Percentiles rank a stretch among this genome's conserved stretches.
These are phyloP conservation scores for Phenganax stokvisi DNA, from an alignment of 92 coral and sea anemone genomes.

Conservation along the genomic window DNA sequence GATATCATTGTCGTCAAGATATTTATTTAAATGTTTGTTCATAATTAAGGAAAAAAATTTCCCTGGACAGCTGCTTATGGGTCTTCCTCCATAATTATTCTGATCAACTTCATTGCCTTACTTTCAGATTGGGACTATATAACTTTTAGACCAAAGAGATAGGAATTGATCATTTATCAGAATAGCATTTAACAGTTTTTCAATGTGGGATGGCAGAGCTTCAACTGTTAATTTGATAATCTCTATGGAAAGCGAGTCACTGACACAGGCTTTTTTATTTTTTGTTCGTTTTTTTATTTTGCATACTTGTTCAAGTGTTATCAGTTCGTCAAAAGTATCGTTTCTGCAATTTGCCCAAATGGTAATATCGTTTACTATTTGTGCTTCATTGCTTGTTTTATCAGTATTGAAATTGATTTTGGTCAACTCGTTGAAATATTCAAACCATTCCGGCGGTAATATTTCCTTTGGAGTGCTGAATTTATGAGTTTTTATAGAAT, in stretches of 20 bases:
- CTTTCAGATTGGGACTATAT: neutral
- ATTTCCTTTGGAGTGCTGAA: neutral
- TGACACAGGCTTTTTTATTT: slow-evolving; percentile 18
- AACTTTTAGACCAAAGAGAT: slow-evolving; percentile 30
- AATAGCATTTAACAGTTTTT: slow-evolving; percentile 21
- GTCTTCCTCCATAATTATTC: neutral
- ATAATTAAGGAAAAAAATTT: neutral
- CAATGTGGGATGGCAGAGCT: slow-evolving; percentile 21
- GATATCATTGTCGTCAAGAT: slow-evolving; percentile 13
- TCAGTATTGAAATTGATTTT: neutral
- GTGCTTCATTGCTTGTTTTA: neutral
- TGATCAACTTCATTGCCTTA: slow-evolving; percentile 18
- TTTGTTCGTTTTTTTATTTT: slow-evolving; percentile 20
- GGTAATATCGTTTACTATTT: slow-evolving; percentile 15
- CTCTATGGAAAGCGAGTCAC: no score
- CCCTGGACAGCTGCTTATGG: no score
- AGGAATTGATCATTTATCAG: slow-evolving; percentile 33
- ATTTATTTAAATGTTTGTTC: neutral
- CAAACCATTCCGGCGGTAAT: slow-evolving; percentile 20
- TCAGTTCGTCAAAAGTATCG: slow-evolving; percentile 25
- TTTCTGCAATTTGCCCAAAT: slow-evolving; percentile 13
- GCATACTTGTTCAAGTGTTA: slow-evolving; percentile 31
- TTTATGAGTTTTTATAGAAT: slow-evolving; percentile 18
- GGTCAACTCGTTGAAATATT: slow-evolving; percentile 35
- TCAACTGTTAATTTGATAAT: slow-evolving; percentile 12